Evolutionary conservation across 2,797 vertebrate species (phyloP).

Genomic region (Discoglossus pictus): DNA sequence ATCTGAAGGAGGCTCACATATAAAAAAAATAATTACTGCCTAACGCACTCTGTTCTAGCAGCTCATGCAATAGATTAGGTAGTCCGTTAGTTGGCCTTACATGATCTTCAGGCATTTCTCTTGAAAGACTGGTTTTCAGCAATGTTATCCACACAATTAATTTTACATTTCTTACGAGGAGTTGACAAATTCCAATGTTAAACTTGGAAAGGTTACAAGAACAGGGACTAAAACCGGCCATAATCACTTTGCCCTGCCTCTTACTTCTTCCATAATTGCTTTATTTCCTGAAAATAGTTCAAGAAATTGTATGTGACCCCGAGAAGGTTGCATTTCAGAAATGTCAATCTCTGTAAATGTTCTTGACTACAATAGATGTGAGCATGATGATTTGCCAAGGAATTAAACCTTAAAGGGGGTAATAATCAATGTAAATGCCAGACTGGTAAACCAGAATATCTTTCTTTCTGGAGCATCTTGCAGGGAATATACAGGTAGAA

Average conservation of each 20-base stretch:
- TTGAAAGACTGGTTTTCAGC: no score
- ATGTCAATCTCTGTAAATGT: constrained; percentile 8
- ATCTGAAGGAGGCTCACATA: no score
- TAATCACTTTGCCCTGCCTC: constrained; percentile 5
- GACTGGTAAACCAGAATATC: not conserved
- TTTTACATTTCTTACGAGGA: no score
- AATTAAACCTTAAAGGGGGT: not conserved
- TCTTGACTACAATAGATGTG: not conserved
- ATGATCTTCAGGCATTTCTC: no score
- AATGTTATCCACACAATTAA: no score
- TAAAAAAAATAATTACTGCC: no score
- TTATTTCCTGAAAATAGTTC: not conserved
- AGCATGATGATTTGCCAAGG: constrained; percentile 7
- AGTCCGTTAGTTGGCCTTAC: no score
- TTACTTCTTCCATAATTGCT: constrained; percentile 20
- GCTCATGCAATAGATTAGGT: no score
- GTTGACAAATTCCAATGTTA: no score
- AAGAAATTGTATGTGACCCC: constrained; percentile 1
- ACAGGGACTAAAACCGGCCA: not conserved
- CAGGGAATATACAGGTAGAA: not conserved
- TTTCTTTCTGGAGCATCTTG: not conserved
- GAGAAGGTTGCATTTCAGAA: constrained; percentile 4
- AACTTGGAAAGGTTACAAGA: no score
- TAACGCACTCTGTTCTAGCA: no score
- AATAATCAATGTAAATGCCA: not conserved